phyloP scores from a whole-genome alignment of 2,797 vertebrate genomes.

The Takifugu rubripes region DNA sequence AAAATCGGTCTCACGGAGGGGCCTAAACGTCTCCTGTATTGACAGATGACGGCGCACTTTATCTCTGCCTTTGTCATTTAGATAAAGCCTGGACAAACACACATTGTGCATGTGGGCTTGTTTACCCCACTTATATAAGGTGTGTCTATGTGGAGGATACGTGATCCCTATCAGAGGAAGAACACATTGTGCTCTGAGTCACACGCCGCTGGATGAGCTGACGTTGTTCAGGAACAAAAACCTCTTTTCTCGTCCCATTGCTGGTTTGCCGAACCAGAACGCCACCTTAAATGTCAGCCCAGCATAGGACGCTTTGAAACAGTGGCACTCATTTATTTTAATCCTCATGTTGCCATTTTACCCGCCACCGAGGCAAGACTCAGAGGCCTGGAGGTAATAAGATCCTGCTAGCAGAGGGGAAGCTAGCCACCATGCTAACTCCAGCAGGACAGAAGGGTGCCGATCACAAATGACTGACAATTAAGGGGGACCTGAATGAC shows the following conservation, averaged over 20 bases:
- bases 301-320: not conserved
- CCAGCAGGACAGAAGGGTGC: slow-evolving; percentile 6
- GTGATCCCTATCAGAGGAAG: slow-evolving; percentile 34
- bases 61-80: slow-evolving; percentile 18
- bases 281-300: not conserved
- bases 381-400: too few species aligned
- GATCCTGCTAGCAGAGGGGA: too few species aligned
- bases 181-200: slow-evolving; percentile 47
- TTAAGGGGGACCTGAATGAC: too few species aligned
- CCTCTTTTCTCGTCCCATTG: slow-evolving; percentile 19
- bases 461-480: not conserved
- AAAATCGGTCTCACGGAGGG: slow-evolving; percentile 10
- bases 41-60: slow-evolving; percentile 24
- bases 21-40: slow-evolving; percentile 21
- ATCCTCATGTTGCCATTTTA: too few species aligned
- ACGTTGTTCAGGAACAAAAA: slow-evolving; percentile 18
- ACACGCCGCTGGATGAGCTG: slow-evolving; percentile 28
- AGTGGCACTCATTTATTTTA: too few species aligned
- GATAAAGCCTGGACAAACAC: slow-evolving; percentile 26
- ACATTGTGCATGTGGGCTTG: slow-evolving; percentile 35
- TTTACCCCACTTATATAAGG: slow-evolving; percentile 48
- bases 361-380: too few species aligned
- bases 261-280: slow-evolving; percentile 10
- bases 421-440: not conserved
- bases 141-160: slow-evolving; percentile 30